Conservation (phyloP, 2,113 vertebrate genomes). For the Anhinga rufa region DNA sequence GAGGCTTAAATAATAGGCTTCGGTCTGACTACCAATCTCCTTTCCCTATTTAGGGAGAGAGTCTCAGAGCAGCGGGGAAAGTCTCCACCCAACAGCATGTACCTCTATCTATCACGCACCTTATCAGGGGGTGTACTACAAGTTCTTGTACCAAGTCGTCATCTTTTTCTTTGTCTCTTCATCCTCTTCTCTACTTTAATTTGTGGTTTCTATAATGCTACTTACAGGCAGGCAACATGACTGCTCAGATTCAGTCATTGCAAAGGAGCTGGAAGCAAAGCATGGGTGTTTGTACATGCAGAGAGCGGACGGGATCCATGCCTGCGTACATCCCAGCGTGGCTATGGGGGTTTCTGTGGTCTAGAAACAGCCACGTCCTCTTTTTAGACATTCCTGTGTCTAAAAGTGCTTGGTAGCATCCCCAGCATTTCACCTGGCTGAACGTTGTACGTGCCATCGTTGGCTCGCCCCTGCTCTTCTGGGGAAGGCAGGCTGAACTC, state of each 20-base stretch:
- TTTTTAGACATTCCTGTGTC: background rate
- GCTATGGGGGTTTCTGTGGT: background rate
- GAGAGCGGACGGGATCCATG: rapidly evolving
- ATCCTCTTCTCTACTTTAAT: background rate
- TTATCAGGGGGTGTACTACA: conserved; percentile 35
- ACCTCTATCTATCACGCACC: conserved; percentile 16
- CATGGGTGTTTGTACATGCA: background rate
- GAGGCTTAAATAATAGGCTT: conserved; percentile 38
- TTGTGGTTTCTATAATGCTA: background rate
- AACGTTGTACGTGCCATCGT: rapidly evolving
- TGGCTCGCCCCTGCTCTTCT: background rate
- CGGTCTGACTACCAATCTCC: conserved; percentile 30
- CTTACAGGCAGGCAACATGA: background rate
- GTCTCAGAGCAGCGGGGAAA: background rate
- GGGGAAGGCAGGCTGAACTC: no score
- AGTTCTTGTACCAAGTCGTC: background rate
- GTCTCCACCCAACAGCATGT: background rate
- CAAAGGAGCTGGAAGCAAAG: background rate
- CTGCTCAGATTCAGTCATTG: background rate
- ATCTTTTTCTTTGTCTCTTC: conserved; percentile 49
- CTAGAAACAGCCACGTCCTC: background rate
- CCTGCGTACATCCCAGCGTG: rapidly evolving
- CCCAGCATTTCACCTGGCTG: background rate
- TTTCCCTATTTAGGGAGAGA: background rate
- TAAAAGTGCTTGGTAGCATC: background rate